Percentiles rank a stretch among this genome's conserved stretches.
These are phyloP conservation scores for Danio choprae DNA, from an alignment of 2,797 vertebrate genomes.

Conservation along the genomic window DNA sequence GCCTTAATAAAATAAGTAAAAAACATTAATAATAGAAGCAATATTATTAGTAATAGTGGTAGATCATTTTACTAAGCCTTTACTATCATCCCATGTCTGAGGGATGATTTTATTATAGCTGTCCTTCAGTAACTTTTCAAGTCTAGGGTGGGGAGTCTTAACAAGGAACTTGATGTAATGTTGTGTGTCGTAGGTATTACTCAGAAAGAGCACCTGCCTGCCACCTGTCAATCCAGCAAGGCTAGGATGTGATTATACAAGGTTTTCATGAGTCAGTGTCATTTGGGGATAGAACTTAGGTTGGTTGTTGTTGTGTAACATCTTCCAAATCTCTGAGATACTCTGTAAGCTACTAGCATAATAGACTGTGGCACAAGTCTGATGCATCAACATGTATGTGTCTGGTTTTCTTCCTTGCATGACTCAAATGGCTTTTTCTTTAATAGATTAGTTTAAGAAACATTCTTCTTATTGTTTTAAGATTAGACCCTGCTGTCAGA, in stretches of 20 bases:
- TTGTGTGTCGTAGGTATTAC: slow-evolving; percentile 6
- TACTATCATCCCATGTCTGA: not conserved
- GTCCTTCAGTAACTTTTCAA: slow-evolving; percentile 15
- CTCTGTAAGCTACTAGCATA: slow-evolving; percentile 12
- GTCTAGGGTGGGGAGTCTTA: slow-evolving; percentile 1
- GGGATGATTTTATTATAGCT: not conserved
- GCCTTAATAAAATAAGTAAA: not conserved
- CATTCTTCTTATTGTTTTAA: not conserved
- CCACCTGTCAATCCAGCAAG: not conserved
- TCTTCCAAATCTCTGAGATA: not conserved
- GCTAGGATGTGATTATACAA: not conserved
- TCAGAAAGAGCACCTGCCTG: not conserved
- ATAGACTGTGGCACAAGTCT: slow-evolving; percentile 6
- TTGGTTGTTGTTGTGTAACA: slow-evolving; percentile 15
- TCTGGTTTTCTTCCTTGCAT: slow-evolving; percentile 1
- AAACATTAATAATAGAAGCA: too few relatives aligned
- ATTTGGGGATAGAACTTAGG: slow-evolving; percentile 1
- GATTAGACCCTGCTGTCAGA: not conserved
- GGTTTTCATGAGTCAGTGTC: slow-evolving; percentile 11
- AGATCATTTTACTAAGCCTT: too few relatives aligned
- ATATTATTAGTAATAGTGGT: too few relatives aligned
- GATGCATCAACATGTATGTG: slow-evolving; percentile 1
- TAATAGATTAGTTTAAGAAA: not conserved
- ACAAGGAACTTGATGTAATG: not conserved
- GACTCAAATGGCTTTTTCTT: not conserved